Evolutionary conservation across 2,113 vertebrate genomes (phyloP).

Genomic region (Cebidichthys violaceus): DNA sequence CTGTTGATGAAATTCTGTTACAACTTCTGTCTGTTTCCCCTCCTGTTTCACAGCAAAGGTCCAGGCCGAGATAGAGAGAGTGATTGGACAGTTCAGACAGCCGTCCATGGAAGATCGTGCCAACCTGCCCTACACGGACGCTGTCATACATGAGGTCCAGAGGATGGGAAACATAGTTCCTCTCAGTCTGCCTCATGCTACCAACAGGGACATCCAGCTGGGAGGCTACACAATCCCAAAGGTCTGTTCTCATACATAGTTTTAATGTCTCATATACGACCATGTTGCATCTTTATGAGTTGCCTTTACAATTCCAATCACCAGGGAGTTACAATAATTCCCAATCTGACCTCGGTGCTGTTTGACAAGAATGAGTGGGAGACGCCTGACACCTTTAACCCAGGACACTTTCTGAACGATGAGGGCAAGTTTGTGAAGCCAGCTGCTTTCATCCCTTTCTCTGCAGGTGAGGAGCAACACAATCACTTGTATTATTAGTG

Average conservation of each 20-base stretch:
- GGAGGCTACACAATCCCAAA: conserved; percentile 60
- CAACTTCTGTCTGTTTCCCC: not conserved
- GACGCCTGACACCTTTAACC: conserved; percentile 81
- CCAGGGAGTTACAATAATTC: conserved; percentile 75
- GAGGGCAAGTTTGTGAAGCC: conserved; percentile 85
- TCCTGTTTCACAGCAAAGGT: conserved; percentile 61
- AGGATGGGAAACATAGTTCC: conserved; percentile 84
- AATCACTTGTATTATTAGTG: not conserved
- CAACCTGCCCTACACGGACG: conserved; percentile 86
- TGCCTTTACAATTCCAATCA: conserved; percentile 41
- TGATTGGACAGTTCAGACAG: conserved; percentile 71
- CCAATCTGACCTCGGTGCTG: conserved; percentile 80
- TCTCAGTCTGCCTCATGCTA: conserved; percentile 73
- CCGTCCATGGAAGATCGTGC: conserved; percentile 77
- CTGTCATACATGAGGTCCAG: conserved; percentile 86
- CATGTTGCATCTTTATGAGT: not conserved
- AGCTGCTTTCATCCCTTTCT: conserved; percentile 87
- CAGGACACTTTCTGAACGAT: conserved; percentile 86
- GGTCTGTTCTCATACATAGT: no score
- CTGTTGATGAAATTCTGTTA: not conserved
- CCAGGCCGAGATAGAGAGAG: conserved; percentile 79
- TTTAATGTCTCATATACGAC: not conserved
- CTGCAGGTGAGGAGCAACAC: conserved; percentile 78
- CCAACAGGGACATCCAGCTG: conserved; percentile 66
- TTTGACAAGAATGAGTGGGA: conserved; percentile 77